phyloP scores from a whole-genome alignment of 2,888 invertebrate species.

The Mesoligia furuncula region DNA sequence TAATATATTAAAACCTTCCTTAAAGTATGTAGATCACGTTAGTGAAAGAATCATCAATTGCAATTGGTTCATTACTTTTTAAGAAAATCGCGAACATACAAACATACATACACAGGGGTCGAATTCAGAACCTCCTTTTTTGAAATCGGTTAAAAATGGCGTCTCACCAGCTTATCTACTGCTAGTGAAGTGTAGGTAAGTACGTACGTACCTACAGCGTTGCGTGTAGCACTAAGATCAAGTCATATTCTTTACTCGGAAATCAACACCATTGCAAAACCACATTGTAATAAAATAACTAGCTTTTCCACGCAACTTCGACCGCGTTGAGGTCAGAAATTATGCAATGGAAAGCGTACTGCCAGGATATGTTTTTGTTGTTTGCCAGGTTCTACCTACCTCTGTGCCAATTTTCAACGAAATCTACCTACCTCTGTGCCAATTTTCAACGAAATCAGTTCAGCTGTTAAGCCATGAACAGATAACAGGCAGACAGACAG shows the following conservation, averaged over 20 bases:
- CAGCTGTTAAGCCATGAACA: background rate
- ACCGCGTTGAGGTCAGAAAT: background rate
- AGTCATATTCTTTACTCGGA: background rate
- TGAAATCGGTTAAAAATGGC: background rate
- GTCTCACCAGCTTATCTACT: background rate
- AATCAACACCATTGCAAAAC: conserved; percentile 21
- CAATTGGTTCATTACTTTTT: too few species aligned
- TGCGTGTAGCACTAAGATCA: background rate
- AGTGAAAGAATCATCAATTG: too few species aligned
- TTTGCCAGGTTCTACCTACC: background rate
- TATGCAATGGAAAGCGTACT: background rate
- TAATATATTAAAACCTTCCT: too few species aligned
- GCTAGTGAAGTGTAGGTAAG: background rate
- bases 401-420: background rate
- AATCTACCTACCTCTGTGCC: background rate
- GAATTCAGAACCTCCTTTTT: too few species aligned
- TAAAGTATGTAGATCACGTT: too few species aligned
- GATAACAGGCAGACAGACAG: background rate
- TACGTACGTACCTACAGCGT: background rate
- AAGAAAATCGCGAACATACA: too few species aligned
- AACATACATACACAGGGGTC: too few species aligned
- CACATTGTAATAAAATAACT: background rate
- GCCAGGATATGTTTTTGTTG: background rate
- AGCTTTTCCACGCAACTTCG: background rate
- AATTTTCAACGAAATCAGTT: background rate